These are phyloP conservation scores for Gobio gobio DNA, from an alignment of 2,113 vertebrate genomes.

Conservation along the genomic window DNA sequence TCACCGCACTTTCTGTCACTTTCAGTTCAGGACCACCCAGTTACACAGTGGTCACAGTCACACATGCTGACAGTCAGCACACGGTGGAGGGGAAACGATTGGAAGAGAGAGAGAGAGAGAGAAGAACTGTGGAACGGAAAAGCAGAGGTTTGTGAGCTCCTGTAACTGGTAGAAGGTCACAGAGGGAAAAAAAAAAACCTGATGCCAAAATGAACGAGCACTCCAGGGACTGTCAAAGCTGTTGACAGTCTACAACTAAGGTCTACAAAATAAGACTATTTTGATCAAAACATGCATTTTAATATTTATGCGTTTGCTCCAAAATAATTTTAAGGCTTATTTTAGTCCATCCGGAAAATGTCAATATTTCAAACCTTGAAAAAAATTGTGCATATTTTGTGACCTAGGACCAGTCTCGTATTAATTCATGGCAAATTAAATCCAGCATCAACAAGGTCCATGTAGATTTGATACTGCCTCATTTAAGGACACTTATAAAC, in stretches of 20 bases:
- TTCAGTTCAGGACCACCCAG: conserved; percentile 34
- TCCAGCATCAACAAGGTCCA: background rate
- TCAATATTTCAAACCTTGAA: background rate
- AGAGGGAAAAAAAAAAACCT: background rate
- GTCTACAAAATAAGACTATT: background rate
- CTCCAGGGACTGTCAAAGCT: background rate
- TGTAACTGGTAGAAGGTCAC: conserved; percentile 8
- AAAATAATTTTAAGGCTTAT: too few species aligned
- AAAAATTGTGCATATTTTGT: background rate
- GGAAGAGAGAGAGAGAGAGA: background rate
- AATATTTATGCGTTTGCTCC: background rate
- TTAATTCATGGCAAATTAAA: background rate
- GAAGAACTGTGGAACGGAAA: background rate
- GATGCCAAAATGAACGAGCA: background rate
- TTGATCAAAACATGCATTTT: background rate
- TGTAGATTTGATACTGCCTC: background rate
- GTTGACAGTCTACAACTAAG: background rate
- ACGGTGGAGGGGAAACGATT: background rate
- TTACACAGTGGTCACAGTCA: background rate
- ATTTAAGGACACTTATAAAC: conserved; percentile 24
- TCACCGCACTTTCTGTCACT: background rate
- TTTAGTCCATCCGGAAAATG: background rate
- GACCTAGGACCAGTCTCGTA: background rate
- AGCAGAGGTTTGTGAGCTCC: background rate
- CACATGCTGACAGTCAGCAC: background rate